Conservation (phyloP, 1,140 invertebrate species). For the Theocolax elegans region DNA sequence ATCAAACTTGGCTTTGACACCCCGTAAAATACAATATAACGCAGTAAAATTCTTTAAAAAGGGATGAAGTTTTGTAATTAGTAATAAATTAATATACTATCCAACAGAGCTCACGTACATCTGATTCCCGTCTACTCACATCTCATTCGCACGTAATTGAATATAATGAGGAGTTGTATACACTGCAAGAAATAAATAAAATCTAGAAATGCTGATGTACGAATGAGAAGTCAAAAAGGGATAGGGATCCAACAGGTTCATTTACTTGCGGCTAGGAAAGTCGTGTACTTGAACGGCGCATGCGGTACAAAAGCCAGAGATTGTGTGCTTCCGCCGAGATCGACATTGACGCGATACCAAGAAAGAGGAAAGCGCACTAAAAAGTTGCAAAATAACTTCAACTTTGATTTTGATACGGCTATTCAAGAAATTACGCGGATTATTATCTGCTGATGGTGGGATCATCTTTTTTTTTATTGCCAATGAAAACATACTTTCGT, state of each 20-base stretch:
- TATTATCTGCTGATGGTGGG: neutral
- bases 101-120: no score
- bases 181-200: neutral
- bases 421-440: neutral
- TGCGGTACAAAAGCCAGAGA: neutral
- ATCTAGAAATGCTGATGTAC: neutral
- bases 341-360: neutral
- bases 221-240: neutral
- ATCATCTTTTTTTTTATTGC: no score
- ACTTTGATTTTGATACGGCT: neutral
- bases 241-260: neutral
- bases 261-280: neutral
- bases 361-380: neutral
- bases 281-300: constrained; percentile 11
- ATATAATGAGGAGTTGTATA: constrained; percentile 7
- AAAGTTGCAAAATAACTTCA: neutral
- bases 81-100: no score
- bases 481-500: no score
- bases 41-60: no score
- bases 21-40: no score
- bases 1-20: no score
- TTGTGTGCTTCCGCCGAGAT: neutral
- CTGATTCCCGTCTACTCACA: neutral
- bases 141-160: constrained; percentile 5
- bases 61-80: no score